A percentile compares a stretch with the other conserved stretches of the same genome.
These are phyloP conservation scores for Condylura cristata DNA, from an alignment of 2,113 vertebrate species.

Conservation along the genomic window DNA sequence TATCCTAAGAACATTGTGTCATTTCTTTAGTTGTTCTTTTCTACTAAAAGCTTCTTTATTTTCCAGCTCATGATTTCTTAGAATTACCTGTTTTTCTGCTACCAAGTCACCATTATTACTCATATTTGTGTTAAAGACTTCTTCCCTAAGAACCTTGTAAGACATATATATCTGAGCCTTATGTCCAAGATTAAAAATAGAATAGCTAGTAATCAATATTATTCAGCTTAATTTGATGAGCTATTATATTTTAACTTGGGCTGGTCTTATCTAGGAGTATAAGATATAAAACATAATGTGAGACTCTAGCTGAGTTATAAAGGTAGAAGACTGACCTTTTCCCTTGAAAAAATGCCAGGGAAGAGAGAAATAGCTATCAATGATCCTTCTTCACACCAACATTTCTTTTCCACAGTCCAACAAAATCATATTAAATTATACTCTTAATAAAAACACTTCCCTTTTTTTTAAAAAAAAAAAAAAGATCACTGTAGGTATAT, in stretches of 20 bases:
- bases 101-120: neutral
- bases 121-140: neutral
- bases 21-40: neutral
- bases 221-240: slow-evolving; percentile 30
- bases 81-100: slow-evolving; percentile 7
- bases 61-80: neutral
- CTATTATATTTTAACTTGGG: slow-evolving; percentile 38
- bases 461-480: no score
- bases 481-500: slow-evolving; percentile 65
- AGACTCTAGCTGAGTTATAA: slow-evolving; percentile 61
- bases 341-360: slow-evolving; percentile 64
- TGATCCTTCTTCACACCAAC: slow-evolving; percentile 63
- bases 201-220: neutral
- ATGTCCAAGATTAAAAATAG: neutral
- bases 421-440: slow-evolving; percentile 72
- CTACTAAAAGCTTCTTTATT: neutral
- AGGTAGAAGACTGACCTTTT: slow-evolving; percentile 63
- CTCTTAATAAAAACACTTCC: slow-evolving; percentile 62
- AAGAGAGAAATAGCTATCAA: slow-evolving; percentile 67
- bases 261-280: slow-evolving; percentile 32
- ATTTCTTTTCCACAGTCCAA: slow-evolving; percentile 67
- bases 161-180: neutral
- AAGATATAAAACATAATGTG: slow-evolving; percentile 45
- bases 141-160: neutral
- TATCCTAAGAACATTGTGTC: neutral